Evolutionary conservation across 2,797 vertebrate species (phyloP), one percentile per base, ranked within the genome.

Genomic region (Poeciliopsis turneri): DNA sequence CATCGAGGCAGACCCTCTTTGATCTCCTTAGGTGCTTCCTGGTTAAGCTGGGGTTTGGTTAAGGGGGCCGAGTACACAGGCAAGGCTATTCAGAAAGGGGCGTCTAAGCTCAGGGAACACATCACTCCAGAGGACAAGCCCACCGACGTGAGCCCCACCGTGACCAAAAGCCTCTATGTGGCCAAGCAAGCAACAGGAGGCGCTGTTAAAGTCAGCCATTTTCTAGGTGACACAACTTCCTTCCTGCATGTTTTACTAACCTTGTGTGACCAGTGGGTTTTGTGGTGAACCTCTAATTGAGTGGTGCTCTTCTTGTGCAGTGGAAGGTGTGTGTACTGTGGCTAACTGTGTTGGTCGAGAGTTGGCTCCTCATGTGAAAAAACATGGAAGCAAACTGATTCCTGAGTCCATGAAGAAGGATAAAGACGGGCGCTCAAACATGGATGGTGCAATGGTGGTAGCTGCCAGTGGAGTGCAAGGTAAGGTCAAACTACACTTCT

Each of bases 391-490:
- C 83, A 99, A 98, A 88, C 96, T 99, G 80, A 95, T 99, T 91
- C 98, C 98, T 12, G 98, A 99, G 76, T 97, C 97, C 18, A 94
- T 99, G 90, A 99, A 95, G 93, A 99, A 97, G 88, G 98, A 99
- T 93, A 97, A 97, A 84, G 97, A 97, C 13, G 98, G 98, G 0
- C 97, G 96, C 74, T 99, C 98, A 47, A 95, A 97, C 82, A 93
- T 99, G 41, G 97, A 99, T 55, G 98, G 98, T 25, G 98, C 98
- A 59, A 95, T 99, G 96, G 98, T 99, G 72, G 97, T 99, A 77
- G 98, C 98, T 75, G 98, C 98, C 85, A 99, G 98, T 77, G 97
- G 98, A 82, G 93, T 99, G 82, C 97, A 99, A 96, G 98, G 98
- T 99, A 94, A 53, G 79, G 13, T 39, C 2, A 36, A 75, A n/a